Evolutionary conservation across 2,888 invertebrate species (phyloP).

Genomic region (Caenorhabditis afra): DNA sequence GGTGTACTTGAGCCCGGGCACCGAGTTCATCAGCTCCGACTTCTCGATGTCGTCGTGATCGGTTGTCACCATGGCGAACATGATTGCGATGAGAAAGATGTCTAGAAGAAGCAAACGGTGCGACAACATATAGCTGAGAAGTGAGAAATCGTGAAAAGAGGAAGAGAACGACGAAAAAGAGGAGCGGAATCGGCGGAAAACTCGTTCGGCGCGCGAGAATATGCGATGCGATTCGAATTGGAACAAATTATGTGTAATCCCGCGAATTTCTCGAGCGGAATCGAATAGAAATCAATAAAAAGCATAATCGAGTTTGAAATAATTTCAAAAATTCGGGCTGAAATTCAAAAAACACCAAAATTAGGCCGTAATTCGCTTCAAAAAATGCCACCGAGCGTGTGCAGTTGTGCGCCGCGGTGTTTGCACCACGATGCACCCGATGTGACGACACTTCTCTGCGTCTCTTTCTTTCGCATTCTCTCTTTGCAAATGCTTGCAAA

Average conservation of each 20-base stretch:
- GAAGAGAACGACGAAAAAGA: neutral
- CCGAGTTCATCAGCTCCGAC: conserved; percentile 57
- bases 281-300: conserved; percentile 1
- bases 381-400: conserved; percentile 21
- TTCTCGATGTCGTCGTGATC: conserved; percentile 58
- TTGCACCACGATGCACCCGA: conserved; percentile 25
- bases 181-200: neutral
- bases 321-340: neutral
- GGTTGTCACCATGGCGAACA: conserved; percentile 43
- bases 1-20: conserved; percentile 69
- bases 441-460: conserved; percentile 24
- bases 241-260: neutral
- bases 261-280: conserved; percentile 14
- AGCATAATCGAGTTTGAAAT: neutral
- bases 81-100: conserved; percentile 16
- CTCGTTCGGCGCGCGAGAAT: conserved; percentile 2
- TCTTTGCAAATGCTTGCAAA: conserved; percentile 1
- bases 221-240: conserved; percentile 23
- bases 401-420: conserved; percentile 38
- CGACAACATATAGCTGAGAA: neutral
- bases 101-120: conserved; percentile 23
- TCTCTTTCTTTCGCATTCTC: conserved; percentile 11
- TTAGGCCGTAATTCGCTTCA: conserved; percentile 26
- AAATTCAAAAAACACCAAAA: conserved; percentile 20
- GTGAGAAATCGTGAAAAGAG: neutral